Conservation (phyloP, 2,113 vertebrate genomes). For the Malurus cyaneus region DNA sequence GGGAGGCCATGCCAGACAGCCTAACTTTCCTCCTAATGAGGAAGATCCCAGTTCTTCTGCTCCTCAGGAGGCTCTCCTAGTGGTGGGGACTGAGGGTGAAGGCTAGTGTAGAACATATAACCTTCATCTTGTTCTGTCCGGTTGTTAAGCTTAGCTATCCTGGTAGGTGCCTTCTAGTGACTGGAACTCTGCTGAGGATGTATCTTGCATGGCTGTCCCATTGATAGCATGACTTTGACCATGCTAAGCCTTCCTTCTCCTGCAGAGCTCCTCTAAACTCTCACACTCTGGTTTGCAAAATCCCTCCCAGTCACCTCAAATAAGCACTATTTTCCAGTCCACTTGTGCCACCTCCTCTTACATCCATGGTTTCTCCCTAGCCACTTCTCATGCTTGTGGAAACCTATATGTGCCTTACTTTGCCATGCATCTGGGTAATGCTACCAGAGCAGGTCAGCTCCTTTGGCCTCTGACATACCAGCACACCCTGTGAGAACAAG, state of each 20-base stretch:
- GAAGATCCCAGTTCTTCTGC: not conserved
- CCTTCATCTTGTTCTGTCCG: not conserved
- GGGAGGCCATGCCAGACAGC: not conserved
- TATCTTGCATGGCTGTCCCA: fast-evolving
- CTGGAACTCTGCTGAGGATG: not conserved
- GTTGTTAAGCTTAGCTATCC: not conserved
- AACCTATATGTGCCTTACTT: not conserved
- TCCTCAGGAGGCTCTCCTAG: not conserved
- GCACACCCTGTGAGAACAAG: not conserved
- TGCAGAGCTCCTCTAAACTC: not conserved
- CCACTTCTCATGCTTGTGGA: not conserved
- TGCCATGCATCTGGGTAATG: not conserved
- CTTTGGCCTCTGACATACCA: not conserved
- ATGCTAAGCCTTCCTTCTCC: not conserved
- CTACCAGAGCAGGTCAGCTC: not conserved
- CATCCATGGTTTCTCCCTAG: not conserved
- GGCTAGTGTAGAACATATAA: not conserved
- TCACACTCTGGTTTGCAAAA: not conserved
- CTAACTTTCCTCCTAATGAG: not conserved
- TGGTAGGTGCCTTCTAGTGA: not conserved
- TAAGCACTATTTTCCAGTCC: not conserved
- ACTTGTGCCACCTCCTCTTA: not conserved
- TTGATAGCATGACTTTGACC: not conserved
- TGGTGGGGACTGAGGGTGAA: not conserved
- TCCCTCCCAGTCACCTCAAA: not conserved